These are phyloP conservation scores for Erynnis tages DNA, from an alignment of 2,888 invertebrate genomes.

Conservation along the genomic window DNA sequence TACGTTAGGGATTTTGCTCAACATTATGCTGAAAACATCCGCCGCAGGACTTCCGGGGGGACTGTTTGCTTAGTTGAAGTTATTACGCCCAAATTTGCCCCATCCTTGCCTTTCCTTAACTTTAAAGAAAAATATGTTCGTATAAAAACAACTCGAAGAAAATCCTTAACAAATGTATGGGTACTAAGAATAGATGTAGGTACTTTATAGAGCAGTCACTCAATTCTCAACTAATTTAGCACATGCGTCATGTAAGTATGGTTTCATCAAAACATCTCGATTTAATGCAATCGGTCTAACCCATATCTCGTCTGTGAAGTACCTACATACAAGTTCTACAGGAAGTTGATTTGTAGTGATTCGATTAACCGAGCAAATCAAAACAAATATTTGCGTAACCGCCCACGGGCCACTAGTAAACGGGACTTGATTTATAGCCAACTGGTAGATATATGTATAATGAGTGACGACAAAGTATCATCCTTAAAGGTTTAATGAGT, in stretches of 20 bases:
- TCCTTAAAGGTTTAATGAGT: neutral
- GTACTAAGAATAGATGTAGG: no score
- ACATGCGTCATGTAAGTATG: constrained; percentile 28
- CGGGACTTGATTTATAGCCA: neutral
- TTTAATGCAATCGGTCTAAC: constrained; percentile 13
- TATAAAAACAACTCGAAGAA: no score
- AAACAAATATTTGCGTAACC: constrained; percentile 15
- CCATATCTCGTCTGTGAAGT: constrained; percentile 8
- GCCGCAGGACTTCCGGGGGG: no score
- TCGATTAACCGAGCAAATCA: constrained; percentile 16
- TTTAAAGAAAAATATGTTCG: no score
- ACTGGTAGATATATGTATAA: neutral
- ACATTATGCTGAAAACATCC: no score
- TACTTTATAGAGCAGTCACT: no score
- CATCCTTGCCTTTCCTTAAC: no score
- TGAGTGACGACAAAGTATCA: neutral
- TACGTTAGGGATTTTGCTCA: no score
- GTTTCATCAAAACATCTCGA: constrained; percentile 30
- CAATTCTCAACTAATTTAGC: constrained; percentile 36
- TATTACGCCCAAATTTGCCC: no score
- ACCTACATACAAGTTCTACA: constrained; percentile 1
- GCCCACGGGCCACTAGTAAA: constrained; percentile 24
- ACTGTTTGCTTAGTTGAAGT: no score
- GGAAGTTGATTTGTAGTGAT: constrained; percentile 16
- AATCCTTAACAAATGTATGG: no score